These are phyloP conservation scores for Pollachius pollachius DNA, from an alignment of 2,113 vertebrate genomes.

Conservation along the genomic window DNA sequence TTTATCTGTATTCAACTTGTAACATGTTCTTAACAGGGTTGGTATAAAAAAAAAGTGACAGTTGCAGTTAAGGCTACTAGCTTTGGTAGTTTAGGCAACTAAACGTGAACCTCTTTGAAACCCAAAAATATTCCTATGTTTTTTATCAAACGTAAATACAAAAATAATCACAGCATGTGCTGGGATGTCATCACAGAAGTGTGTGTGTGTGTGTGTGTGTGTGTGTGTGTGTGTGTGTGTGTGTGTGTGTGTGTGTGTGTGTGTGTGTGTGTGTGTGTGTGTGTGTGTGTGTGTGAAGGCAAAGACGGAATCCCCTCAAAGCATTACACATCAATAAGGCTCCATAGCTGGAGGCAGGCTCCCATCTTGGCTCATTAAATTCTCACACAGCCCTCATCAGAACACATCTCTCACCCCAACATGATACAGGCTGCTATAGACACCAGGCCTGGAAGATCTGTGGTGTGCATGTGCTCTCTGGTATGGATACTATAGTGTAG, in stretches of 20 bases:
- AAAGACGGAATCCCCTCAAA: conserved; percentile 62
- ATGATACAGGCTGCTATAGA: neutral
- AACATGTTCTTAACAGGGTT: too few species aligned
- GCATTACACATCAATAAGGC: conserved; percentile 53
- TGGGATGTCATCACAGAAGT: conserved; percentile 1
- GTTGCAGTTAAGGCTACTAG: too few species aligned
- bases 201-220: too few species aligned
- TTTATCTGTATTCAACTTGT: neutral
- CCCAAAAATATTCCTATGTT: neutral
- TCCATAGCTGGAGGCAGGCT: conserved; percentile 53
- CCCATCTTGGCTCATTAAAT: conserved; percentile 72
- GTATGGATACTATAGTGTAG: neutral
- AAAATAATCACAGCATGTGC: neutral
- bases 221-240: too few species aligned
- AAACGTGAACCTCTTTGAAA: conserved; percentile 1
- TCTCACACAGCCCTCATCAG: conserved; percentile 66
- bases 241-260: too few species aligned
- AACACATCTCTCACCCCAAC: conserved; percentile 69
- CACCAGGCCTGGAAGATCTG: neutral
- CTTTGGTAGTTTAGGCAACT: too few species aligned
- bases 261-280: too few species aligned
- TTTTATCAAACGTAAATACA: conserved; percentile 1
- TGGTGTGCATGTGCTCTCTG: neutral
- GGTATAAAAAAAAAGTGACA: too few species aligned
- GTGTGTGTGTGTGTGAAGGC: conserved; percentile 7